Evolutionary conservation across 2,888 invertebrate species (phyloP).

Genomic region (Scotopteryx bipunctaria): DNA sequence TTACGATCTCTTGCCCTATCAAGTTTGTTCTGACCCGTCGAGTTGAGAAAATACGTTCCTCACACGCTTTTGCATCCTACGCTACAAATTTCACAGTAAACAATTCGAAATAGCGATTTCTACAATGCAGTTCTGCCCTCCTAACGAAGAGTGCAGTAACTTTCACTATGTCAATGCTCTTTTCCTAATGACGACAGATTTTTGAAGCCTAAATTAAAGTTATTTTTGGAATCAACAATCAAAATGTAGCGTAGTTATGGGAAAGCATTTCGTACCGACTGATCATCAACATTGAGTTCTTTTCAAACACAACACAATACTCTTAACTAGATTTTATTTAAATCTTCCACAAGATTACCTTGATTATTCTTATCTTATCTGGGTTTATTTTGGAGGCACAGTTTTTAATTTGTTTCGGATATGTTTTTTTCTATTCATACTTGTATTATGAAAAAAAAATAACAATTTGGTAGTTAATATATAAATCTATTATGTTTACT

Average conservation of each 20-base stretch:
- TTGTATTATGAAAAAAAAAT: too few species aligned
- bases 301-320: neutral
- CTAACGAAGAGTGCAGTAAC: too few species aligned
- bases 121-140: too few species aligned
- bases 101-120: constrained; percentile 22
- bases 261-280: constrained; percentile 17
- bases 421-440: too few species aligned
- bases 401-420: too few species aligned
- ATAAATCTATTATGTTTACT: too few species aligned
- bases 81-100: constrained; percentile 27
- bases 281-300: constrained; percentile 10
- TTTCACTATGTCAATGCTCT: too few species aligned
- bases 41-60: constrained; percentile 2
- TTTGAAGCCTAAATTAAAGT: constrained; percentile 5
- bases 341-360: constrained; percentile 3
- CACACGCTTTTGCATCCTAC: constrained; percentile 25
- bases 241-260: constrained; percentile 33
- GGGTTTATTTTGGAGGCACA: too few species aligned
- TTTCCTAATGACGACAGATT: too few species aligned
- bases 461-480: too few species aligned
- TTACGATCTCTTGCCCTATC: too few species aligned
- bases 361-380: neutral
- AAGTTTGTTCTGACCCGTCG: neutral
- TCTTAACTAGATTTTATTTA: neutral
- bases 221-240: constrained; percentile 5